Evolutionary conservation across 2,797 vertebrate species (phyloP).

Genomic region (Lemur catta): DNA sequence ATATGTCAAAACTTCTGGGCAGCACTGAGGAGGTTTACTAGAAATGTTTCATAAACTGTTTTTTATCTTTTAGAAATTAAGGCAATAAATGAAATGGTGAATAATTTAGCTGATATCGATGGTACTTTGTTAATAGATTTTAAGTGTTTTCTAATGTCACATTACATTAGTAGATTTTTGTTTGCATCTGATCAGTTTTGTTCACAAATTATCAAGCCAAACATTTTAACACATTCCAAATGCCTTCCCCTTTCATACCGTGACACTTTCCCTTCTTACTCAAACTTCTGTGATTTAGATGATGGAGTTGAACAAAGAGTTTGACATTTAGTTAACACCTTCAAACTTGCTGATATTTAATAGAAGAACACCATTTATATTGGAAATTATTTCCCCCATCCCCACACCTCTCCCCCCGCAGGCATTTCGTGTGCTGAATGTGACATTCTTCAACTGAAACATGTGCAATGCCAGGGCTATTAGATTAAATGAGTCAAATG

Average conservation of each 20-base stretch:
- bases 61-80: neutral
- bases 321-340: neutral
- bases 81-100: neutral
- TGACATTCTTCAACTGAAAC: neutral
- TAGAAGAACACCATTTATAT: neutral
- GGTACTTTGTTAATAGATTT: neutral
- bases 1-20: neutral
- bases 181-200: neutral
- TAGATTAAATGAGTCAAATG: neutral
- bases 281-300: neutral
- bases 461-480: rapidly evolving
- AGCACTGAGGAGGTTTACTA: neutral
- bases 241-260: neutral
- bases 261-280: neutral
- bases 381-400: neutral
- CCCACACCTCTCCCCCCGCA: neutral
- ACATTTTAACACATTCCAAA: neutral
- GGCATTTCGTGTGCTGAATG: too few relatives aligned
- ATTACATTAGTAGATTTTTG: neutral
- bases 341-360: neutral
- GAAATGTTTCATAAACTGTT: neutral
- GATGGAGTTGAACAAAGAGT: neutral
- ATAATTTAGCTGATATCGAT: neutral
- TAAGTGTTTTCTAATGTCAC: neutral
- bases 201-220: neutral